phyloP scores from a whole-genome alignment of 2,888 invertebrate genomes.

The Tillus elongatus region DNA sequence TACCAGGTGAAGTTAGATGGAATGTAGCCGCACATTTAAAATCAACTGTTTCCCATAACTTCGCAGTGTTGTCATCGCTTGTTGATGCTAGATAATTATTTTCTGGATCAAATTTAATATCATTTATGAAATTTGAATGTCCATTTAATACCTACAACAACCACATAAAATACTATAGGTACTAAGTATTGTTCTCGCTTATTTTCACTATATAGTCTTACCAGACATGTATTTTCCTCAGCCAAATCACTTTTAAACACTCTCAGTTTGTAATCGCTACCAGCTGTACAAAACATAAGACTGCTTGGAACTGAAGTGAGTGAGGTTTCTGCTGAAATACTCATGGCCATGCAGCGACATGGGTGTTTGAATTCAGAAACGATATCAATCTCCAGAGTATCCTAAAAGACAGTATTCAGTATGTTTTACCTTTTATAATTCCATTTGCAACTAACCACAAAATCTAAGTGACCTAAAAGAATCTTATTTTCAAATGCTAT shows the following conservation, averaged over 20 bases:
- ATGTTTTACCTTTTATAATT: no score
- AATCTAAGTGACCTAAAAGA: conserved; percentile 46
- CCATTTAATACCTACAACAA: conserved; percentile 49
- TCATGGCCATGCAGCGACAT: conserved; percentile 47
- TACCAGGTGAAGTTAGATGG: conserved; percentile 56
- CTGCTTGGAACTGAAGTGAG: conserved; percentile 50
- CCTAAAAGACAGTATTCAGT: conserved; percentile 35
- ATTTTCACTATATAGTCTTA: conserved; percentile 21
- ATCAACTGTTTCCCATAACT: conserved; percentile 53
- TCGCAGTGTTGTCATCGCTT: conserved; percentile 67
- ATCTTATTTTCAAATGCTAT: conserved; percentile 51
- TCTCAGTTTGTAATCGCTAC: conserved; percentile 48
- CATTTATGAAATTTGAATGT: conserved; percentile 61
- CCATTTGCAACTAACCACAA: conserved; percentile 54
- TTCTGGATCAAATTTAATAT: conserved; percentile 58
- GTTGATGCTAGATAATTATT: conserved; percentile 63
- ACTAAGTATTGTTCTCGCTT: no score
- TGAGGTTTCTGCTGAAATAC: conserved; percentile 55
- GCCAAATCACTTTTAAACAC: conserved; percentile 49
- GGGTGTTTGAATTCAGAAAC: conserved; percentile 50
- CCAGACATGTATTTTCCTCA: conserved; percentile 44
- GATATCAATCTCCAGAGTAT: conserved; percentile 46
- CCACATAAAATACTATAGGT: no score
- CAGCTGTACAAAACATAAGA: conserved; percentile 47
- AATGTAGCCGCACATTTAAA: conserved; percentile 50